A percentile compares a stretch with the other conserved stretches of the same genome.
These are phyloP conservation scores for Lota lota DNA, from an alignment of 2,113 vertebrate genomes.

Conservation along the genomic window DNA sequence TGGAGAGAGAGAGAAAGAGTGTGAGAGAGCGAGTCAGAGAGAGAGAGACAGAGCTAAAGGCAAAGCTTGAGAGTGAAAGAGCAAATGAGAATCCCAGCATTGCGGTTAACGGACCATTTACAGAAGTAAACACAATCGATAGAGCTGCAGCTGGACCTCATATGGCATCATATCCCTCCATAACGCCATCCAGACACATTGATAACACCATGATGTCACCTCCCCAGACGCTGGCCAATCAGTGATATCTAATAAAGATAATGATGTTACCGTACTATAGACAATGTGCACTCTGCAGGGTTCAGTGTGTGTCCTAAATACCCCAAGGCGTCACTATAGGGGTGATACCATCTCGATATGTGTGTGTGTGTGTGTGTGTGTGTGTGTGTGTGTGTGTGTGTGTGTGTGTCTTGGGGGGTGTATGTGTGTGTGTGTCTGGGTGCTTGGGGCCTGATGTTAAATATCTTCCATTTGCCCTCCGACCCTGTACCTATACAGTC, in stretches of 20 bases:
- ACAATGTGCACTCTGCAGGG: conserved; percentile 16
- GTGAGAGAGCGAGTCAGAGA: too few relatives aligned
- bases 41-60: too few relatives aligned
- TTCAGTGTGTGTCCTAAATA: conserved; percentile 8
- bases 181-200: conserved; percentile 7
- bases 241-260: conserved; percentile 46
- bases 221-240: conserved; percentile 33
- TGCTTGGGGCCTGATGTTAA: conserved; percentile 38
- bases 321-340: conserved; percentile 28
- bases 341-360: conserved; percentile 25
- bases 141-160: too few relatives aligned
- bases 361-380: too few relatives aligned
- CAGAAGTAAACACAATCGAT: too few relatives aligned
- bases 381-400: background rate
- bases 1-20: too few relatives aligned
- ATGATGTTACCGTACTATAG: conserved; percentile 16
- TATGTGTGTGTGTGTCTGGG: conserved; percentile 11
- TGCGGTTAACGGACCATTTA: background rate
- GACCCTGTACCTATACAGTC: conserved; percentile 24
- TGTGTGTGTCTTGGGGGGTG: background rate
- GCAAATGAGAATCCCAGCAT: background rate
- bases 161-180: too few relatives aligned
- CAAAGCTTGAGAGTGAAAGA: too few relatives aligned
- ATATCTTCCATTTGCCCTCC: conserved; percentile 47
- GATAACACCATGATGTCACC: conserved; percentile 42